Base-by-base conservation (phyloP, 2,113 vertebrate species). In the Bufo gargarizans region DNA sequence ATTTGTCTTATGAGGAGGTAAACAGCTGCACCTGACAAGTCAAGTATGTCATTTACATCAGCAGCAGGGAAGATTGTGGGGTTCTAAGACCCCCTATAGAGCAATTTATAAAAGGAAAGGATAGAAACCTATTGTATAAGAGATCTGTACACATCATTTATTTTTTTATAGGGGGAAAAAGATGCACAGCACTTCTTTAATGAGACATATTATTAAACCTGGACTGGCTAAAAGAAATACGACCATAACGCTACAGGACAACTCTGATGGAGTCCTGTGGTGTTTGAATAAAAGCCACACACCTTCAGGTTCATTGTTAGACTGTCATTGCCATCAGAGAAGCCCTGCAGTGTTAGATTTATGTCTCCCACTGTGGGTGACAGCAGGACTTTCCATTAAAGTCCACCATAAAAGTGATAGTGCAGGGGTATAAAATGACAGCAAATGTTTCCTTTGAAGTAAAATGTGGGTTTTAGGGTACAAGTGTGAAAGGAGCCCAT, bases 1-100 rank as follows among this genome's bases (percentile, higher is more conserved):
- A 72, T 72, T 43, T 72, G 10, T 74, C 71, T 47, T 47, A 43
- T 47, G 13, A 74, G 16, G 1, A 43, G 43, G 22, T 45, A 47
- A 74, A 74, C 71, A 74, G 43, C 71, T 74, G 71, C 71, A 74
- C 16, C 45, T 49, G 71, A 74, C 71, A 74, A 74, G 71, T 45
- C 45, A 72, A 45, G 71, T 74, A 14, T 49, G 16, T 74, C 71
- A 74, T 47, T 49, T 19, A 9, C 71, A 74, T 47, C 49, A 45
- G 43, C 71, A 74, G 14, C 14, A 47, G 10, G 71, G 3, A 74
- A 47, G 67, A 47, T 49, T 74, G 33, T 13, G 43, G 71, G 16
- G 71, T 8, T 47, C 45, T 74, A 74, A 47, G 43, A 17, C 71
- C 71, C 43, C 45, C 13, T 47, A 74, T 6, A 47, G 16, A 74